A percentile compares a stretch with the other conserved stretches of the same genome.
phyloP scores from a whole-genome alignment of 2,888 invertebrate genomes.

The Monoplex corrugatus region DNA sequence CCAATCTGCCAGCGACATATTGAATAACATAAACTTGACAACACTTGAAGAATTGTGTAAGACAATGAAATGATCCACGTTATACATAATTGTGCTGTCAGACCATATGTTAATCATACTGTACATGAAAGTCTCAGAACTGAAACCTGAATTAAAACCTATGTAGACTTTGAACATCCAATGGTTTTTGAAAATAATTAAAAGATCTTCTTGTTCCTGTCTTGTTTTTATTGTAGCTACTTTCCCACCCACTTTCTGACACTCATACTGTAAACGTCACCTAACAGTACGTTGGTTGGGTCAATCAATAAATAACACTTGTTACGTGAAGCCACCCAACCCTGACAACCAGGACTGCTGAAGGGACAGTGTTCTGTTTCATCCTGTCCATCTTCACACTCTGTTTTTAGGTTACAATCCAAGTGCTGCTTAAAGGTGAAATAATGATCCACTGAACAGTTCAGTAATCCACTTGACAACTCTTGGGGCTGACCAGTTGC shows the following conservation, averaged over 20 bases:
- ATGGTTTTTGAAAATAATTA: neutral
- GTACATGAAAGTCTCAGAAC: neutral
- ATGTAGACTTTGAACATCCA: neutral
- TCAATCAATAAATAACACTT: neutral
- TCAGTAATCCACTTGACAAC: neutral
- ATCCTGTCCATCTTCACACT: constrained; percentile 39
- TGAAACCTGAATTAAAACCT: neutral
- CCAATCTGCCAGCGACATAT: neutral
- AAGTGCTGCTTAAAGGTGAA: neutral
- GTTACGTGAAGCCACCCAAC: neutral
- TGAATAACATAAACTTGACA: neutral
- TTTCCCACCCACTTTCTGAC: neutral
- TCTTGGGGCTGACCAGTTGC: neutral
- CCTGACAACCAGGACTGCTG: constrained; percentile 18
- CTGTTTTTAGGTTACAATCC: constrained; percentile 20
- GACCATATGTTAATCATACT: neutral
- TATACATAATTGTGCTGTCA: neutral
- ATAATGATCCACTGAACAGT: constrained; percentile 22
- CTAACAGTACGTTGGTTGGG: no score
- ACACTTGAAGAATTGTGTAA: no score
- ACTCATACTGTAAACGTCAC: neutral
- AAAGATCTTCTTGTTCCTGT: neutral
- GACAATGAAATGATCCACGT: neutral
- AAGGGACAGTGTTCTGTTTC: constrained; percentile 31
- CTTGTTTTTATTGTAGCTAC: neutral